Evolutionary conservation across 2,888 invertebrate genomes (phyloP).

Genomic region (Chorisops tibialis): DNA sequence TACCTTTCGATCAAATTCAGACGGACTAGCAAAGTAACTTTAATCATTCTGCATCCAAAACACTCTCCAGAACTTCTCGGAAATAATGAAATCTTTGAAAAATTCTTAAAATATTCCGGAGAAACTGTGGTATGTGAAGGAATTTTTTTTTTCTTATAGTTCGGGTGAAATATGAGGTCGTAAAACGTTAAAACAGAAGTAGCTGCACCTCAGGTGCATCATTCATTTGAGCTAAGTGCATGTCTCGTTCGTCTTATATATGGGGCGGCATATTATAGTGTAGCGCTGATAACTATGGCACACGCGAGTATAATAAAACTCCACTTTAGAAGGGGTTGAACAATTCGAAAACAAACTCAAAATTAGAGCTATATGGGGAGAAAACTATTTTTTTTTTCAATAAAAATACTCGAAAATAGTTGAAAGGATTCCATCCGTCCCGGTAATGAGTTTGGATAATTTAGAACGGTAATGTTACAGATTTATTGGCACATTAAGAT

Average conservation of each 20-base stretch:
- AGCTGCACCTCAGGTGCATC: conserved; percentile 23
- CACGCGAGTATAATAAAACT: conserved; percentile 20
- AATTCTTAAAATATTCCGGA: not conserved
- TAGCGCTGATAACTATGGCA: conserved; percentile 12
- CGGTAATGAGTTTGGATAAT: conserved; percentile 24
- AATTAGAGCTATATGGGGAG: not conserved
- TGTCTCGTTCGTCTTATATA: not conserved
- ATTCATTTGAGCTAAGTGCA: not conserved
- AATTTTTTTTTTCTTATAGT: conserved; percentile 14
- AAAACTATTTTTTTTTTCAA: too few species aligned
- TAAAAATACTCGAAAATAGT: not conserved
- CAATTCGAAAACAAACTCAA: not conserved
- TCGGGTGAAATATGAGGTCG: conserved; percentile 21
- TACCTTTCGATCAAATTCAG: not conserved
- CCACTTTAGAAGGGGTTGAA: conserved; percentile 14
- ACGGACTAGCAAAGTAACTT: too few species aligned
- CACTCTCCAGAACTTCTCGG: too few species aligned
- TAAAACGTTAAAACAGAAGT: conserved; percentile 21
- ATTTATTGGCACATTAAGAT: conserved; percentile 30
- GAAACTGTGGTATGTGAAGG: not conserved
- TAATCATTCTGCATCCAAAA: too few species aligned
- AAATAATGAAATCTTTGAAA: too few species aligned
- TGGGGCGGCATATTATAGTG: not conserved
- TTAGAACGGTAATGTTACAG: conserved; percentile 16
- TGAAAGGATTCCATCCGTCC: conserved; percentile 8